phyloP scores from a whole-genome alignment of 1,140 invertebrate genomes.

The Batillaria attramentaria region DNA sequence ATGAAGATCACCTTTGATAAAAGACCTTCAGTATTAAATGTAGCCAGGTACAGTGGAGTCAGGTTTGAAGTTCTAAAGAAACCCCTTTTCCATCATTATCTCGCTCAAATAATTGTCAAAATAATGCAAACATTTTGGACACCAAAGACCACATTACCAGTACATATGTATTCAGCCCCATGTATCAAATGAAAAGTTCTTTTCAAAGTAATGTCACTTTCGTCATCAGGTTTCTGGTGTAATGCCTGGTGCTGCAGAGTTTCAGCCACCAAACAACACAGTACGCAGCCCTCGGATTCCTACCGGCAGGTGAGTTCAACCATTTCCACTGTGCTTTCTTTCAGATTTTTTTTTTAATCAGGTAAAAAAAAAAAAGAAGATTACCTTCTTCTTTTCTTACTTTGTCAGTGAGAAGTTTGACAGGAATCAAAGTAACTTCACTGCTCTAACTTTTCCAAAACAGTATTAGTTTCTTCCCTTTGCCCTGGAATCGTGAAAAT shows the following conservation, averaged over 20 bases:
- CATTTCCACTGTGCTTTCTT: neutral
- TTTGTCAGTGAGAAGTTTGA: neutral
- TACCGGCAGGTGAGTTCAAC: neutral
- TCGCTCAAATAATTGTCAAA: neutral
- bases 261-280: neutral
- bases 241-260: slow-evolving; percentile 25
- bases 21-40: too few species aligned
- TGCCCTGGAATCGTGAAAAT: too few species aligned
- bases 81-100: neutral
- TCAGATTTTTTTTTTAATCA: neutral
- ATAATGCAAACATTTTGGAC: neutral
- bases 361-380: neutral
- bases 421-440: neutral
- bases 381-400: neutral
- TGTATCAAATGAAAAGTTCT: neutral
- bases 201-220: neutral
- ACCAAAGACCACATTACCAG: neutral
- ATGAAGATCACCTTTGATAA: too few species aligned
- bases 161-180: neutral
- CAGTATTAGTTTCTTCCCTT: neutral
- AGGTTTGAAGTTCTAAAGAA: neutral
- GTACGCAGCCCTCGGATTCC: neutral
- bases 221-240: neutral
- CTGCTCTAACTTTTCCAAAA: neutral
- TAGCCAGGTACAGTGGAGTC: too few species aligned